These are phyloP conservation scores for Junco hyemalis DNA, from an alignment of 2,113 vertebrate genomes.

Conservation along the genomic window DNA sequence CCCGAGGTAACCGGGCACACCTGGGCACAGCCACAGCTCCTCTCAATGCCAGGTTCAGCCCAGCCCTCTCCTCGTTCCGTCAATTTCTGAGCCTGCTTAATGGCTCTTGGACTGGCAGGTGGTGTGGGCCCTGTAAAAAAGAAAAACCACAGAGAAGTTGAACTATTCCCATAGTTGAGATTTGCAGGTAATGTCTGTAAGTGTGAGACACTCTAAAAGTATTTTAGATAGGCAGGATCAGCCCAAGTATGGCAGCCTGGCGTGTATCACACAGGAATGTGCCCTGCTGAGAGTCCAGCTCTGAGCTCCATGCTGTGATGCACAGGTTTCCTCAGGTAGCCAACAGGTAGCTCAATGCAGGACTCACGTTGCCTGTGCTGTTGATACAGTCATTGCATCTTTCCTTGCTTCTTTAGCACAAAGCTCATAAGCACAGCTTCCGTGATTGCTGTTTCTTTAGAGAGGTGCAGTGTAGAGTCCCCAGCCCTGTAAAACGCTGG, in stretches of 20 bases:
- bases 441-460: neutral
- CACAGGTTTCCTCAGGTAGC: neutral
- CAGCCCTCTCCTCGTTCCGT: rapidly evolving
- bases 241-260: neutral
- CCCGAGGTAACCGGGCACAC: rapidly evolving
- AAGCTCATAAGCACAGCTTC: neutral
- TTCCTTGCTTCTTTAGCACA: neutral
- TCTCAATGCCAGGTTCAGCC: no score
- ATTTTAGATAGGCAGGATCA: neutral
- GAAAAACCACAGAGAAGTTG: no score
- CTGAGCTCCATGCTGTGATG: neutral
- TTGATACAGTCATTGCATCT: neutral
- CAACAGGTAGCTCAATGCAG: neutral
- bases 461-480: neutral
- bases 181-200: neutral
- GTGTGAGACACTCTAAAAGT: neutral
- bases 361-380: neutral
- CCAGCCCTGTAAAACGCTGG: neutral
- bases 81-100: rapidly evolving
- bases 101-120: neutral
- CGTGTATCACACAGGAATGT: neutral
- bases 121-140: neutral
- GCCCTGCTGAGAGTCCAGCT: neutral
- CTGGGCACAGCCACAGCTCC: rapidly evolving
- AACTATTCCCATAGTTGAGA: neutral